A percentile compares a stretch with the other conserved stretches of the same genome.
phyloP scores from a whole-genome alignment of 1,140 invertebrate species.

The Colletes gigas region DNA sequence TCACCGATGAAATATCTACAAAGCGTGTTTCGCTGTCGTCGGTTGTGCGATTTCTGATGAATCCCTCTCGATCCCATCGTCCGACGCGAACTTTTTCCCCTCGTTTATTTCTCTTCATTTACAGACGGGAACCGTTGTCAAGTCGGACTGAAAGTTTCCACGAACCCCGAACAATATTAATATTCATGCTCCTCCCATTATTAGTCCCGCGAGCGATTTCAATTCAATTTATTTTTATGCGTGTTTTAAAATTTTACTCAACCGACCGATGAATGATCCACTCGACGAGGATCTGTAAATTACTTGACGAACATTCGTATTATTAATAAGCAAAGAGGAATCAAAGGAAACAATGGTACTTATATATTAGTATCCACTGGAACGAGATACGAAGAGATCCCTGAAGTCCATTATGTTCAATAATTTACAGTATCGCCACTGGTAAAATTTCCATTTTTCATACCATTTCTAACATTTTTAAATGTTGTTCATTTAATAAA shows the following conservation, averaged over 20 bases:
- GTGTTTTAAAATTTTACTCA: constrained; percentile 42
- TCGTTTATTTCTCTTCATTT: constrained; percentile 11
- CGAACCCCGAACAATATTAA: constrained; percentile 31
- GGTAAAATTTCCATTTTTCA: no score
- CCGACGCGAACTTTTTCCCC: background rate
- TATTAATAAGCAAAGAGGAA: constrained; percentile 19
- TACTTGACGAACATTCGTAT: constrained; percentile 17
- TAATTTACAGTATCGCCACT: no score
- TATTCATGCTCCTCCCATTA: constrained; percentile 43
- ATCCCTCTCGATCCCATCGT: background rate
- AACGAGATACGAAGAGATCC: no score
- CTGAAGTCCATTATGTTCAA: no score
- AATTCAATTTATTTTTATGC: constrained; percentile 45
- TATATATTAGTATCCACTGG: background rate
- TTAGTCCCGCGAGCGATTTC: constrained; percentile 45
- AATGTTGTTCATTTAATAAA: no score
- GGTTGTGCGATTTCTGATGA: background rate
- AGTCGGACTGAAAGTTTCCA: constrained; percentile 35
- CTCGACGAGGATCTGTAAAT: constrained; percentile 8
- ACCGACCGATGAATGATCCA: constrained; percentile 23
- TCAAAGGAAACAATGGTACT: constrained; percentile 4
- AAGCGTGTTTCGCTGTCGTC: background rate
- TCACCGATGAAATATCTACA: constrained; percentile 4
- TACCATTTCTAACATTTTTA: no score
- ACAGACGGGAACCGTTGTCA: constrained; percentile 28